Evolutionary conservation across 2,797 vertebrate genomes (phyloP).

Genomic region (Borostomias antarcticus): DNA sequence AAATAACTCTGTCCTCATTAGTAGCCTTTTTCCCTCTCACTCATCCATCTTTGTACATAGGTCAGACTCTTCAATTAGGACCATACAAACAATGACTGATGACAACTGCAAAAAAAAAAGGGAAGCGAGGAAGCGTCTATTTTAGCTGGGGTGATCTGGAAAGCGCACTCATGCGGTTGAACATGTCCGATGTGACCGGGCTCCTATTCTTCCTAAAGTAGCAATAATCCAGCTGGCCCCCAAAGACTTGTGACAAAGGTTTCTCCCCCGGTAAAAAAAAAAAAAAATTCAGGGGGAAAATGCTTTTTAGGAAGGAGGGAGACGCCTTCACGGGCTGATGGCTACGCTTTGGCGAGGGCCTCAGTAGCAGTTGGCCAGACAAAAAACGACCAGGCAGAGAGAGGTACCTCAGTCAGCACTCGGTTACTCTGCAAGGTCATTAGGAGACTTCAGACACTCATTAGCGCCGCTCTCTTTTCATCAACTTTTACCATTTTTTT

Average conservation of each 20-base stretch:
- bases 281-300: slow-evolving; percentile 76
- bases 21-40: slow-evolving; percentile 31
- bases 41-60: slow-evolving; percentile 29
- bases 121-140: slow-evolving; percentile 49
- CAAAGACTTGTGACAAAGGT: slow-evolving; percentile 48
- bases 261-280: slow-evolving; percentile 63
- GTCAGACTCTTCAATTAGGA: slow-evolving; percentile 55
- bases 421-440: slow-evolving; percentile 87
- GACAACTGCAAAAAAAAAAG: slow-evolving; percentile 40
- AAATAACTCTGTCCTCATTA: slow-evolving; percentile 52
- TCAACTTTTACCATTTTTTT: slow-evolving; percentile 72
- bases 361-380: slow-evolving; percentile 80
- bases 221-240: slow-evolving; percentile 54
- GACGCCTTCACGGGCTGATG: slow-evolving; percentile 97
- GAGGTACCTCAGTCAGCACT: slow-evolving; percentile 86
- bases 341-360: slow-evolving; percentile 85
- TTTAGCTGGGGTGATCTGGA: slow-evolving; percentile 70
- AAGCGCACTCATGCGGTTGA: slow-evolving; percentile 88
- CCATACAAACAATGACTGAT: slow-evolving; percentile 57
- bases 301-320: slow-evolving; percentile 81
- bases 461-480: slow-evolving; percentile 83
- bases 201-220: slow-evolving; percentile 72
- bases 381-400: slow-evolving; percentile 73
- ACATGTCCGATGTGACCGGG: slow-evolving; percentile 78
- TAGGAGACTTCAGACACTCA: slow-evolving; percentile 86